These are phyloP conservation scores for Apotomis turbidana DNA, from an alignment of 2,888 invertebrate species.

Conservation along the genomic window DNA sequence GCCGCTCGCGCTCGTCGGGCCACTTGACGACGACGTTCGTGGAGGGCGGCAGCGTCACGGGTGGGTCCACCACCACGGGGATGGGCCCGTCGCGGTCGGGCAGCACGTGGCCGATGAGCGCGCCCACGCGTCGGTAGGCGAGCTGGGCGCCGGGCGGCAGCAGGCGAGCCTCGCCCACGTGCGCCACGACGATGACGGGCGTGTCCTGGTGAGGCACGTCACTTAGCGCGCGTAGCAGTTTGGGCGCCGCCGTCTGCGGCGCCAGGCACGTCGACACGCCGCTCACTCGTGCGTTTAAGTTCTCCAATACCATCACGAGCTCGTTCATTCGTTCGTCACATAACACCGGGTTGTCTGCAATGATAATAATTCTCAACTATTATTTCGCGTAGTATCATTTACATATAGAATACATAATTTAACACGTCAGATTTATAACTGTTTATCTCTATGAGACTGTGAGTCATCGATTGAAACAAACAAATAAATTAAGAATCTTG, in stretches of 20 bases:
- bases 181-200: slow-evolving; percentile 67
- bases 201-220: slow-evolving; percentile 62
- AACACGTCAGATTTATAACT: too few relatives aligned
- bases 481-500: too few relatives aligned
- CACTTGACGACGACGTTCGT: slow-evolving; percentile 74
- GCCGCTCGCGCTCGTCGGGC: slow-evolving; percentile 62
- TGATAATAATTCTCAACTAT: slow-evolving; percentile 14
- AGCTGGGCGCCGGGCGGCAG: slow-evolving; percentile 56
- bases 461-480: too few relatives aligned
- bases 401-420: too few relatives aligned
- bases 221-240: slow-evolving; percentile 68
- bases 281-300: slow-evolving; percentile 88
- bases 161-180: slow-evolving; percentile 49
- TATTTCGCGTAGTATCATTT: not conserved
- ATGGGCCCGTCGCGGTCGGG: slow-evolving; percentile 69
- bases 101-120: slow-evolving; percentile 69
- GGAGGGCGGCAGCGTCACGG: slow-evolving; percentile 70
- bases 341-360: slow-evolving; percentile 91
- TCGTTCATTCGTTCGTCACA: slow-evolving; percentile 90
- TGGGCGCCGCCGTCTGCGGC: slow-evolving; percentile 63
- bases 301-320: slow-evolving; percentile 87
- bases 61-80: slow-evolving; percentile 74
- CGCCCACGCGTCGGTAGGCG: slow-evolving; percentile 68
- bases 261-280: slow-evolving; percentile 85
- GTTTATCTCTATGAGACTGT: too few relatives aligned